A percentile compares a stretch with the other conserved stretches of the same genome.
phyloP scores from a whole-genome alignment of 1,140 invertebrate species.

The Caerostris extrusa region DNA sequence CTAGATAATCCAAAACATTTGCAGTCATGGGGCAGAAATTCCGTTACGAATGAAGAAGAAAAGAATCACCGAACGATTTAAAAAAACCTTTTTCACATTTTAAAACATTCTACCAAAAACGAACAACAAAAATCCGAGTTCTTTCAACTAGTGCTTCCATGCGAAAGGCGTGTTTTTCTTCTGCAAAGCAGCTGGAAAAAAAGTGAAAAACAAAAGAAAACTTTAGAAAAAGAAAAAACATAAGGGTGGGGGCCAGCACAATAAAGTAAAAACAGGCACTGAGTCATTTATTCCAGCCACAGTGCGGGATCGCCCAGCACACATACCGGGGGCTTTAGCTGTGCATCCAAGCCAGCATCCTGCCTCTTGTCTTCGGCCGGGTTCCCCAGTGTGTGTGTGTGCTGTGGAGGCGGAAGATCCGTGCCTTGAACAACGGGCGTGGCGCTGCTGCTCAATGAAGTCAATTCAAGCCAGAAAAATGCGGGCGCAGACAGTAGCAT shows the following conservation, averaged over 20 bases:
- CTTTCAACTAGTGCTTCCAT: too few species aligned
- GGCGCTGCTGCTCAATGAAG: background rate
- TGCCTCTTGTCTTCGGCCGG: constrained; percentile 3
- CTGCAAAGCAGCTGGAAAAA: too few species aligned
- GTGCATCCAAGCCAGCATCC: constrained; percentile 51
- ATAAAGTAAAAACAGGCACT: background rate
- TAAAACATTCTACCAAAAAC: too few species aligned
- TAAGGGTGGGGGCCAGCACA: constrained; percentile 38
- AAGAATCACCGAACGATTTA: too few species aligned
- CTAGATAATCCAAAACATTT: too few species aligned
- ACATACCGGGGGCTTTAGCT: constrained; percentile 10
- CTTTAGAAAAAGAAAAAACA: too few species aligned
- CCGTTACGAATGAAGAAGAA: too few species aligned
- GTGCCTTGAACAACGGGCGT: background rate
- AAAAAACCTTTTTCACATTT: too few species aligned
- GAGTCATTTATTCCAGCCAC: background rate
- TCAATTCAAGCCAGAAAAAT: background rate
- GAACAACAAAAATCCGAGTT: too few species aligned
- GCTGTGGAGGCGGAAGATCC: background rate
- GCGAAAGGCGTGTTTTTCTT: too few species aligned
- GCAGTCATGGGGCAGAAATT: too few species aligned
- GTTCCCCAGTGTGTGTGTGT: background rate
- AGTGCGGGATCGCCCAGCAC: background rate
- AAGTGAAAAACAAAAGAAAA: too few species aligned
- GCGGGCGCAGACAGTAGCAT: background rate